phyloP scores from a whole-genome alignment of 2,113 vertebrate species.

The Laterallus jamaicensis region DNA sequence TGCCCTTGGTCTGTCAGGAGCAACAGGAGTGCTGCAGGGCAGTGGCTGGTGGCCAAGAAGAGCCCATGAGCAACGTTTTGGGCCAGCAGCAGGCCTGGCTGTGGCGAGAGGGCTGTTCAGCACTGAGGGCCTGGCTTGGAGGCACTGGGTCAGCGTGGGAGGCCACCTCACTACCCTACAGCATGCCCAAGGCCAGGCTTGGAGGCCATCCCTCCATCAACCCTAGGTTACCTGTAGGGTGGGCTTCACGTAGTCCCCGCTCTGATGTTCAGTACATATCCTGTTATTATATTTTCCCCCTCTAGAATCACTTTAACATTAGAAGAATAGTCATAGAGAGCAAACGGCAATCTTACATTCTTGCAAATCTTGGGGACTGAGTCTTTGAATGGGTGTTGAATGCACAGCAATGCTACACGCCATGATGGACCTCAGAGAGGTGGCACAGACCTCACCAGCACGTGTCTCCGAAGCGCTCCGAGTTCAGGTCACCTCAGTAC shows the following conservation, averaged over 20 bases:
- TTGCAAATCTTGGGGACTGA: not conserved
- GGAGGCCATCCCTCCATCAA: fast-evolving
- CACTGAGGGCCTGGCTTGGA: not conserved
- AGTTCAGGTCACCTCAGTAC: fast-evolving
- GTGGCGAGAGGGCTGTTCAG: not conserved
- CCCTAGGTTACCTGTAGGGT: not conserved
- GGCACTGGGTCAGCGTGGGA: fast-evolving
- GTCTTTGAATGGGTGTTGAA: not conserved
- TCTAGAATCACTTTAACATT: not conserved
- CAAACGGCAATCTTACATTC: not conserved
- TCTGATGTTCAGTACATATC: not conserved
- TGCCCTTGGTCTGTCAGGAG: not conserved
- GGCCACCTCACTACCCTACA: fast-evolving
- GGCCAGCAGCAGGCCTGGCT: not conserved
- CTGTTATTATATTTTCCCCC: not conserved
- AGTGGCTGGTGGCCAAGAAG: too few species aligned
- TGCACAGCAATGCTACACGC: fast-evolving
- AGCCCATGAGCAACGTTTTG: not conserved
- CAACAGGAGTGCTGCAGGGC: not conserved
- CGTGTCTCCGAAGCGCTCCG: fast-evolving
- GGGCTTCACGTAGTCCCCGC: not conserved
- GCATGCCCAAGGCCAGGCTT: fast-evolving
- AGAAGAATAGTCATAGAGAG: not conserved
- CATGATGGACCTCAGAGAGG: not conserved
- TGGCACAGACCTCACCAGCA: not conserved